phyloP scores from a whole-genome alignment of 2,113 vertebrate species.

The Ellobius talpinus region DNA sequence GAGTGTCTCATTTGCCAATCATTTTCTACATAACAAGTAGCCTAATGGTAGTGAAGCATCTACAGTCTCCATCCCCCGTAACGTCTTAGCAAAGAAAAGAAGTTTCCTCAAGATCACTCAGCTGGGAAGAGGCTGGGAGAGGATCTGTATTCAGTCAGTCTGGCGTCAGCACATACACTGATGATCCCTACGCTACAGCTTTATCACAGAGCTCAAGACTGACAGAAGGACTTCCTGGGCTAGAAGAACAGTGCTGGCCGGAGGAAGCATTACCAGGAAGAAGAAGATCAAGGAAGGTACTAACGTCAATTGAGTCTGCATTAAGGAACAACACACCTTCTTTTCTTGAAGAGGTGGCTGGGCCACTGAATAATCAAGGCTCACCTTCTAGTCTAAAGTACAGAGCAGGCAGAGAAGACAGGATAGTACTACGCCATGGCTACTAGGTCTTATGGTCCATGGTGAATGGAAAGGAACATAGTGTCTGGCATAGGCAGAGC shows the following conservation, averaged over 20 bases:
- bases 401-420: not conserved
- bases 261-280: not conserved
- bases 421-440: accelerated
- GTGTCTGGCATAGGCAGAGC: accelerated
- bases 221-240: not conserved
- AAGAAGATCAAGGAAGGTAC: not conserved
- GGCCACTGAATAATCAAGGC: not conserved
- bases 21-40: not conserved
- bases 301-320: not conserved
- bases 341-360: not conserved
- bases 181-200: accelerated
- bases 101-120: not conserved
- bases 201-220: not conserved
- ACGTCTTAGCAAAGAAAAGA: not conserved
- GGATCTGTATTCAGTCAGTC: not conserved
- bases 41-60: not conserved
- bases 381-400: not conserved
- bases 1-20: not conserved
- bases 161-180: not conserved
- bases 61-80: not conserved
- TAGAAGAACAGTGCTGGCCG: not conserved
- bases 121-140: not conserved
- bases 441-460: not conserved
- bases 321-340: not conserved
- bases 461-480: not conserved